Base-by-base conservation (phyloP, 2,113 vertebrate species). In the Carassius carassius region DNA sequence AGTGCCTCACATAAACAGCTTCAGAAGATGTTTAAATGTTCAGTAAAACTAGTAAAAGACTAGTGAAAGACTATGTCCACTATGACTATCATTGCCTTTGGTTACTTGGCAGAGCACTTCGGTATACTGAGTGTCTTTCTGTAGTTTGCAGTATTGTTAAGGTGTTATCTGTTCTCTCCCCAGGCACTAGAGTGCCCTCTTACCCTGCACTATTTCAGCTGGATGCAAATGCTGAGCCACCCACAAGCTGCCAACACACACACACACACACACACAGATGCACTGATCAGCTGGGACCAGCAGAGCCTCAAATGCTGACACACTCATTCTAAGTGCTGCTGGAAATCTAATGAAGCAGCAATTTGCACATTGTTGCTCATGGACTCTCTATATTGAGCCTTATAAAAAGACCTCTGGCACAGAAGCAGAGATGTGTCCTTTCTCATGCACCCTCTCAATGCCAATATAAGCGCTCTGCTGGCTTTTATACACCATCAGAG, bases 331-430 rank as follows among this genome's bases (percentile, higher is more conserved):
- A 86, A 86, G 81, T 79, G 12, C 79, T 84, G 84, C 81, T 85
- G 84, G 73, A 87, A 86, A 89, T 83, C 82, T 85, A 87, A 89
- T 90, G 87, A 88, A 90, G 87, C 84, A 88, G 86, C 86, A 84
- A 87, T 89, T 86, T 87, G 86, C 82, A 82, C 78, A 84, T 69
- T 80, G 79, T 83, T 85, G 77, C 86, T 89, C 82, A 78, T 60
- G 81, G 86, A 82, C 41, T 79, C 65, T 25, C 29, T 85, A 87
- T 70, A 78, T 82, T 69, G 82, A 82, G 77, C 73, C 79, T 84
- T 88, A 77, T 84, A 84, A 86, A 86, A 81, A 86, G 81, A 86
- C 35, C 87, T 84, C 84, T 78, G 72, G 86, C 72, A 81, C 25
- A 13, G 63, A 21, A 49, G 25, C 72, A 70, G 72, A 76, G 25